Base-by-base conservation (phyloP, 2,113 vertebrate genomes). In the Notarius quadriscutis region DNA sequence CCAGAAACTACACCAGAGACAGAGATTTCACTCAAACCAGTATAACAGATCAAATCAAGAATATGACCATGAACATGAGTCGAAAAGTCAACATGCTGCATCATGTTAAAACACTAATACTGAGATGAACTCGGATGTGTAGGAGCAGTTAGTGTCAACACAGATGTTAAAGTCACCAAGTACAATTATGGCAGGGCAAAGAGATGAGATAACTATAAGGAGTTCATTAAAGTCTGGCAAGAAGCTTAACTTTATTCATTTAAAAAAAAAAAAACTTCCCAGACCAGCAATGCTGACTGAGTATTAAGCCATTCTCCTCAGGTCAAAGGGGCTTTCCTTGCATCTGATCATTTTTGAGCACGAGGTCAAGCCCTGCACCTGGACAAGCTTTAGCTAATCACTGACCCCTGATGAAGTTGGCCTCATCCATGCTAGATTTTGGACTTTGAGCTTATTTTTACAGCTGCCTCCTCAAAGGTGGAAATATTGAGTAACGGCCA, bases 381-480 rank as follows among this genome's bases (percentile, higher is more conserved):
- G 69, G 72, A 72, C 57, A 15, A 53, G 58, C 80, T 85, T 89
- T 84, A 81, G 79, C 80, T 67, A 65, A 30, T 81, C 85, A 83
- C 65, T 90, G 89, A 90, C 88, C 88, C 87, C 41, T 78, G 53
- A 88, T 65, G 7, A 83, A 88, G 79, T 55, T 77, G 79, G 84
- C 79, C 27, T 22, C 41, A 51, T n/a, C 63, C 30, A 41, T 69
- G 20, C 69, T 27, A 2, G 48, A 79, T 74, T 75, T 85, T 9
- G 63, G 85, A 84, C 55, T 86, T 57, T 60, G 25, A 63, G 27
- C 41, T 71, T 88, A 85, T 90, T 88, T 89, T 84, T 30, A 88
- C 89, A 90, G 84, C 87, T 87, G 84, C 34, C 48, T 50, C 30
- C 83, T 86, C 77, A 83, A 71, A 83, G 58, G 77, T 88, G 74